Percentiles rank a stretch among this genome's conserved stretches.
Conservation (phyloP, 2,888 invertebrate genomes). For the Willowsia nigromaculata region DNA sequence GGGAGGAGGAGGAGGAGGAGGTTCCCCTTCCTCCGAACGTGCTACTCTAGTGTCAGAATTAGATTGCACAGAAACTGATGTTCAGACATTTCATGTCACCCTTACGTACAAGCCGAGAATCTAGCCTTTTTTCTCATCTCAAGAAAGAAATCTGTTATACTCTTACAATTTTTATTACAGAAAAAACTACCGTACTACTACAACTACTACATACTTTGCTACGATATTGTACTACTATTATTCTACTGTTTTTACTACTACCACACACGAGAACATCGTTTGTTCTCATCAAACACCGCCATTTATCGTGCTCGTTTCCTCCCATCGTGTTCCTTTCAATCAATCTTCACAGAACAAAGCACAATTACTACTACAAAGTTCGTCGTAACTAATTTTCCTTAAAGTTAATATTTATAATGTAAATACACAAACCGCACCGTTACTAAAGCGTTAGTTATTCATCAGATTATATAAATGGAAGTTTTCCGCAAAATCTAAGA, state of each 20-base stretch:
- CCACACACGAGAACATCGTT: background rate
- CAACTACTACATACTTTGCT: background rate
- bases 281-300: background rate
- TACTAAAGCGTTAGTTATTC: background rate
- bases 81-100: slow-evolving; percentile 82
- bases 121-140: slow-evolving; percentile 78
- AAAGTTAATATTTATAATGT: background rate
- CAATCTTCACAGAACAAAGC: background rate
- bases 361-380: background rate
- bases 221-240: background rate
- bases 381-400: background rate
- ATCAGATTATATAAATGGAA: background rate
- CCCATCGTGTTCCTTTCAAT: slow-evolving; percentile 31
- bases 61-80: slow-evolving; percentile 82
- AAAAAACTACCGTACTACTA: background rate
- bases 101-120: slow-evolving; percentile 83
- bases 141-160: background rate
- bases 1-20: background rate
- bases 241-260: slow-evolving; percentile 11
- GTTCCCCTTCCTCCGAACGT: slow-evolving; percentile 49
- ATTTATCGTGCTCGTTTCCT: slow-evolving; percentile 3
- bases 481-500: background rate
- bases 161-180: slow-evolving; percentile 21
- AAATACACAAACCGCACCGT: background rate
- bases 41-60: slow-evolving; percentile 79